Evolutionary conservation across 2,797 vertebrate genomes (phyloP), one percentile per base, ranked within the genome.

Genomic region (Dallia pectoralis): DNA sequence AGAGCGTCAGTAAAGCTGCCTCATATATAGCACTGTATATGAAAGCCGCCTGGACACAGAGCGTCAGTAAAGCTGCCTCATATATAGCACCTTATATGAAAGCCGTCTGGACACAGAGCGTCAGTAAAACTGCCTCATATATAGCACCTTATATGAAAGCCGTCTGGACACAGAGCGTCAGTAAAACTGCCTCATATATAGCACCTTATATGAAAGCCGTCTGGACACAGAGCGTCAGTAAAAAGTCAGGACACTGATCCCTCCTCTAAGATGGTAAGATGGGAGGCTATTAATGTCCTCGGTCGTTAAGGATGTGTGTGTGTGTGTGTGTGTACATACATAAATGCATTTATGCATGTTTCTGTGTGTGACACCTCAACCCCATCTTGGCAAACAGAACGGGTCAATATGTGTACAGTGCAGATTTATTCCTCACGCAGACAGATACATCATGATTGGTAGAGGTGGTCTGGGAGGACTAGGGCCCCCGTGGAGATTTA

Each of bases 161-260:
- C 14, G 29, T 32, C 77, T 19, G 74, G 71, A 74, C 29, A 2
- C 49, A 53, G 71, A 69, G 77, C 73, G 51, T 71, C 81, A 33
- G 69, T 33, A 4, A 32, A 65, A 15, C 66, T 48, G 18, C 51
- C 19, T 22, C 48, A 48, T 40, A n/a, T 25, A 15, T 29, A 68
- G 67, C n/a, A 49, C 27, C 18, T 0, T 14, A 8, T 27, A 11
- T 19, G 32, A 18, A 78, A 70, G 40, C 19, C 14, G 29, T 32
- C 77, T 19, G 74, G 71, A 74, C 29, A 2, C 49, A 53, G 71
- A 69, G 77, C 73, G 51, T 71, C 81, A 33, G 69, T 64, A 65
- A 82, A 82, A 81, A 77, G 77, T 77, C 80, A 59, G 77, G 75
- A 85, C 79, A 89, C 80, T 84, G 85, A 88, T 89, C 82, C 83